Percentiles rank a stretch among this genome's conserved stretches.
Conservation (phyloP, 2,113 vertebrate species). For the Chloropsis hardwickii region DNA sequence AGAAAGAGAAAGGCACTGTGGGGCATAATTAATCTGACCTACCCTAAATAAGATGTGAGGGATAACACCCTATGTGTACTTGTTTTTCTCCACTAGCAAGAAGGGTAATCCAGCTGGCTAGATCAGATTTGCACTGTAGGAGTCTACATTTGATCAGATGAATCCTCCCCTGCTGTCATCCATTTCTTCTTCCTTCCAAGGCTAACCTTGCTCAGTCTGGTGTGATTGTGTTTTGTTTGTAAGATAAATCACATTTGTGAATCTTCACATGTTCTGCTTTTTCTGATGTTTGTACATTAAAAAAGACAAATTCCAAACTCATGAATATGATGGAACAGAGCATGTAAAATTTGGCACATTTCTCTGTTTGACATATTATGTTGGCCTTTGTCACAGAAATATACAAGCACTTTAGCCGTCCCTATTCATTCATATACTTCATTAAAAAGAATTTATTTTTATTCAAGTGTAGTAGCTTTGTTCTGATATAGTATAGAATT, state of each 20-base stretch:
- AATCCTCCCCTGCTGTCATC: conserved; percentile 9
- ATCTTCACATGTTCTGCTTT: not conserved
- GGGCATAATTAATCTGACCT: conserved; percentile 55
- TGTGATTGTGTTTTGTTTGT: not conserved
- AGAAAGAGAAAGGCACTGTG: conserved; percentile 22
- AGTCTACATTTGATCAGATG: conserved; percentile 47
- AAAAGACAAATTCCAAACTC: not conserved
- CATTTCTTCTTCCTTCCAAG: conserved; percentile 28
- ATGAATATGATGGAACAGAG: not conserved
- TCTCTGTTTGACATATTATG: not conserved
- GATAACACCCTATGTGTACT: conserved; percentile 28
- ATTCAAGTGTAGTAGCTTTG: not conserved
- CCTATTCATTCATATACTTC: not conserved
- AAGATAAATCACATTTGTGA: not conserved
- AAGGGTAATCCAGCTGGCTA: conserved; percentile 35
- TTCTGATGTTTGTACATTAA: conserved; percentile 2
- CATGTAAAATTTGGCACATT: not conserved
- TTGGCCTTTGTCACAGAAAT: not conserved
- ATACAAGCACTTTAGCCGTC: not conserved
- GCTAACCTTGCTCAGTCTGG: not conserved
- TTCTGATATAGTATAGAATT: not conserved
- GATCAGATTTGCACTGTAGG: conserved; percentile 46
- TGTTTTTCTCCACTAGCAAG: conserved; percentile 32
- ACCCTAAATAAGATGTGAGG: conserved; percentile 32
- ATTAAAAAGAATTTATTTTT: not conserved